Evolutionary conservation across 1,140 invertebrate species (phyloP), one percentile per base, ranked within the genome.

Genomic region (Meloidogyne hapla): DNA sequence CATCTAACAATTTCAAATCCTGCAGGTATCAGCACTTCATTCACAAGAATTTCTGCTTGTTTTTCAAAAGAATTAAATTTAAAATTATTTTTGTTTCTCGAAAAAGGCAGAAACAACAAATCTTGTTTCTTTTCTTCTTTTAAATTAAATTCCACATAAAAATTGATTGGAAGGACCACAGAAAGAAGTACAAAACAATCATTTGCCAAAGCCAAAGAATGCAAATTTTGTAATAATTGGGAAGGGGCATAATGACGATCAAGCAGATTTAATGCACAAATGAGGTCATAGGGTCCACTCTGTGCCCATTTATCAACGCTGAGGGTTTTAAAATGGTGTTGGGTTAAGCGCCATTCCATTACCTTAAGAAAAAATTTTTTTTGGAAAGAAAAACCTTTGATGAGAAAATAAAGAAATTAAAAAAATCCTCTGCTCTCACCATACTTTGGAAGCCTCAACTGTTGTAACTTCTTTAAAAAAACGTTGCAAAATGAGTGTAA

Each of bases 221-320:
- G 81, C 21, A 85, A 26, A 21, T 84, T 63, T 9, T 65, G n/a
- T 40, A 96, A 88, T 78, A 97, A 89, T 28, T 90, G 90, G 28
- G 92, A 85, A 1, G 94, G 94, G 70, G 90, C 90, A 85, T 92
- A 92, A 89, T 94, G 95, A 70, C 94, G 90, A 88, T 97, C 94
- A 75, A 97, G 88, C 6, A 97, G 89, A 88, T 96, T 97, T 38
- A 96, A 88, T 88, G 93, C 94, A 70, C 92, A 91, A 70, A 96
- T 92, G 62, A 94, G 90, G 83, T 94, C 91, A 95, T 40, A 88
- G 88, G 0, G 83, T 80, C 42, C 90, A 88, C 25, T 89, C 87
- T 2, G 88, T 80, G 88, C 83, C 94, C 94, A 95, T 4, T 89
- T 88, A 26, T 93, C 91, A 1, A 92, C 90, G 74, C 93, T 92